Base-by-base conservation (phyloP, 64 coral and sea anemone species). In the Catalaphyllia jardinei region DNA sequence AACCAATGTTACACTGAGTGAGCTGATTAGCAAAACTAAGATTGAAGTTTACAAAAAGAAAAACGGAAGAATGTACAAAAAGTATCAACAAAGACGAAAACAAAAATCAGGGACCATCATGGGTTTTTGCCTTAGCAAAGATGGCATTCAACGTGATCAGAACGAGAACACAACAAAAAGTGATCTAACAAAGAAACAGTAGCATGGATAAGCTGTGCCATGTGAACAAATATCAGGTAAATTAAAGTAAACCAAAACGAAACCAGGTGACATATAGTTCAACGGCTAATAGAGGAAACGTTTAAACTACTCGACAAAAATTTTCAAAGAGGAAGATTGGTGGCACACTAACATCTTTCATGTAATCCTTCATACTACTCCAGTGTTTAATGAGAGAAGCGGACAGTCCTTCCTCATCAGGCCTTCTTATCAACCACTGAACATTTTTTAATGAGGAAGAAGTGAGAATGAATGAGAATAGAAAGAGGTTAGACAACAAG, bases 271-370 rank as follows among this genome's bases (percentile, higher is more conserved):
- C 19, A 14, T 30, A 62, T 31, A 0, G 71, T 33, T 46, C 46
- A 12, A 38, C 8, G n/a, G 29, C 30, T 75, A 22, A 79, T 16
- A n/a, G 24, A 17, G 10, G 54, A 10, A 57, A 1, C 10, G 7
- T 57, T 16, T 16, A 57, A 57, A 72, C 51, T 72, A 87, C 12
- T 50, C 16, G 77, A 79, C n/a, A n/a, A n/a, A n/a, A 42, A 46
- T 46, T 4, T 46, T 7, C 33, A 67, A 82, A n/a, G n/a, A 60
- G 15, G 29, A 73, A 38, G 67, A 60, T 61, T 31, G 8, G 74
- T 22, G 72, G 27, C 39, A 77, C 31, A 92, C 90, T 92, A 92
- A 92, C 90, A 92, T 92, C 90, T 92, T 61, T 86, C 19, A 92
- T 69, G 75, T 92, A 92, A 79, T 92, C 90, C 85, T 92, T 92